A percentile compares a stretch with the other conserved stretches of the same genome.
These are phyloP conservation scores for Gavialis gangeticus DNA, from an alignment of 2,113 vertebrate species.

Conservation along the genomic window DNA sequence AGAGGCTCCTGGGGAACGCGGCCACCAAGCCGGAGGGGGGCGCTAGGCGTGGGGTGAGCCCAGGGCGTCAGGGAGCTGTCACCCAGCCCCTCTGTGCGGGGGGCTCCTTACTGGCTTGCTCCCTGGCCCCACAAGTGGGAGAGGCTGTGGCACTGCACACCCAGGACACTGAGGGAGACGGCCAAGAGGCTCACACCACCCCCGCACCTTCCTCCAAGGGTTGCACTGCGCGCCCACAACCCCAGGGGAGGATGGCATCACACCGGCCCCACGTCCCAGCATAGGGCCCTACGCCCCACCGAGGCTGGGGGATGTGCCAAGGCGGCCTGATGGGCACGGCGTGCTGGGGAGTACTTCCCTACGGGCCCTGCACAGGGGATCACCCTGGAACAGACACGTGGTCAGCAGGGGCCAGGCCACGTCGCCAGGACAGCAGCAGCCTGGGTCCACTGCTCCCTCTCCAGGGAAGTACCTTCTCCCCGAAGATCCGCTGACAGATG, in stretches of 20 bases:
- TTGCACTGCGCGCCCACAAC: neutral
- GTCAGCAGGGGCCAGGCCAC: neutral
- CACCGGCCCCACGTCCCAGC: neutral
- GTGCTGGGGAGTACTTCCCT: neutral
- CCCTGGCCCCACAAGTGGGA: neutral
- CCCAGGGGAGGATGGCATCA: neutral
- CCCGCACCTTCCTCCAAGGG: neutral
- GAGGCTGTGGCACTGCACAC: neutral
- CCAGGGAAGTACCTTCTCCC: constrained; percentile 91
- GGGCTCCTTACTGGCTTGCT: neutral
- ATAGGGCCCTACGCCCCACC: too few species aligned
- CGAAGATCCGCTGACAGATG: constrained; percentile 98
- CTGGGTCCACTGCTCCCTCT: neutral
- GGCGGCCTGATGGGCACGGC: too few species aligned
- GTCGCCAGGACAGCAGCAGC: too few species aligned
- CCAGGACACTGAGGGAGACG: neutral
- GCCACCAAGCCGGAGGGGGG: too few species aligned
- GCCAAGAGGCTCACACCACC: neutral
- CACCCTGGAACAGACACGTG: neutral
- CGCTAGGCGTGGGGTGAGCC: too few species aligned
- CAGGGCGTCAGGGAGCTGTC: too few species aligned
- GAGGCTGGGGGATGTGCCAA: too few species aligned
- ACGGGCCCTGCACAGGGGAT: neutral
- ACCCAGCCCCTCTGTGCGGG: too few species aligned
- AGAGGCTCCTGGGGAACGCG: too few species aligned